Conservation (phyloP, 2,797 vertebrate genomes). For the Notamacropus eugenii region DNA sequence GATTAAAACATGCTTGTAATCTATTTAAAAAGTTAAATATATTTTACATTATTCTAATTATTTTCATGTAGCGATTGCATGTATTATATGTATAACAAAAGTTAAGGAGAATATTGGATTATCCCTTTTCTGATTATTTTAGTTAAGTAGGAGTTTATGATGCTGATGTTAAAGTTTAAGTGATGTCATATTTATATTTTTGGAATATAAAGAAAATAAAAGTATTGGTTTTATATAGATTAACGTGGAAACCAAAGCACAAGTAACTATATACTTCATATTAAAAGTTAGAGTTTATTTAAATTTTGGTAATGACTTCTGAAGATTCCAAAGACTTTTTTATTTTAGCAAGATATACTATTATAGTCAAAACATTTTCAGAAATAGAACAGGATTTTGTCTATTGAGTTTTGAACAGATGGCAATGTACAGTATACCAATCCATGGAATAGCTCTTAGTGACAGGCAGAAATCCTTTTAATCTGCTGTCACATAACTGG, state of each 20-base stretch:
- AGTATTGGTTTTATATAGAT: slow-evolving; percentile 17
- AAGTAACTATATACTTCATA: background rate
- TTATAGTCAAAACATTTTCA: slow-evolving; percentile 66
- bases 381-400: slow-evolving; percentile 55
- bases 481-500: slow-evolving; percentile 62
- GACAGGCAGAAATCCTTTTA: slow-evolving; percentile 35
- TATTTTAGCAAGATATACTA: slow-evolving; percentile 49
- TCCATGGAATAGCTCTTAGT: slow-evolving; percentile 49
- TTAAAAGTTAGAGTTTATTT: slow-evolving; percentile 19
- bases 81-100: background rate
- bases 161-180: background rate
- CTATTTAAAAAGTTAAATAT: slow-evolving; percentile 24
- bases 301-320: background rate
- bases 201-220: background rate
- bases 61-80: background rate
- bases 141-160: background rate
- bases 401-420: slow-evolving; percentile 62
- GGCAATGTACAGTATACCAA: slow-evolving; percentile 54
- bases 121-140: background rate
- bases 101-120: background rate
- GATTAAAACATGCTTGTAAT: background rate
- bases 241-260: slow-evolving; percentile 9
- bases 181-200: background rate
- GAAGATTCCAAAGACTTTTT: slow-evolving; percentile 39
- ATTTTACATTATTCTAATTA: slow-evolving; percentile 25